Evolutionary conservation across 1,140 invertebrate genomes (phyloP), one percentile per base, ranked within the genome.

Genomic region (Ips typographus): DNA sequence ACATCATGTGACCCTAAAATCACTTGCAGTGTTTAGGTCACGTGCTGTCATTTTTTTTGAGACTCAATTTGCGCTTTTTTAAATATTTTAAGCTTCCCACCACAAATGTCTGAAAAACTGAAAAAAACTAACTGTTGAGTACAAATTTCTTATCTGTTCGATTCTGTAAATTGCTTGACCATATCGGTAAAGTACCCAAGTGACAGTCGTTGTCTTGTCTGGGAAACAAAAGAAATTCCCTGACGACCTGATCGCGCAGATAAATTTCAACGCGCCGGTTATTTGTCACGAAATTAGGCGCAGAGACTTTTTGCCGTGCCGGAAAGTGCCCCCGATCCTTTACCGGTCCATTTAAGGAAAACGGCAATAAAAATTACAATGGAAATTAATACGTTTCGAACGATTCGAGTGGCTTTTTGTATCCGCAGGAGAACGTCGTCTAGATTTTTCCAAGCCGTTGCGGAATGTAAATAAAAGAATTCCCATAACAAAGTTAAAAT

Each of bases 201-300:
- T 22, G 22, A 22, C 22, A 22, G 22, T 8, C 44, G 44, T 49
- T 22, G 7, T 22, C 44, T 3, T 22, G 52, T 55, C 7, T 7
- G 8, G 52, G 2, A 58, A 41, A 58, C 56, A 58, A 58, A 58
- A 58, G 56, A 22, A 22, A 58, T 58, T 58, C 56, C 52, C 40
- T 22, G 56, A 58, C 37, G 56, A 58, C 6, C 37, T 53, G 40
- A 40, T 40, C 40, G 40, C 22, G 6, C 7, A 58, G 56, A 58
- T 58, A 58, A 58, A 58, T 58, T 58, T 58, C 56, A 58, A 2
- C 56, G 56, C 56, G 56, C 7, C 40, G 6, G 56, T 58, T 58
- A 58, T 58, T 58, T 58, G 56, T 58, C 56, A 58, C 56, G 40
- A 58, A 58, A 58, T 58, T 58, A 58, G 56, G 56, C 56, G 56